Evolutionary conservation across 2,113 vertebrate species (phyloP).

Genomic region (Gobius niger): DNA sequence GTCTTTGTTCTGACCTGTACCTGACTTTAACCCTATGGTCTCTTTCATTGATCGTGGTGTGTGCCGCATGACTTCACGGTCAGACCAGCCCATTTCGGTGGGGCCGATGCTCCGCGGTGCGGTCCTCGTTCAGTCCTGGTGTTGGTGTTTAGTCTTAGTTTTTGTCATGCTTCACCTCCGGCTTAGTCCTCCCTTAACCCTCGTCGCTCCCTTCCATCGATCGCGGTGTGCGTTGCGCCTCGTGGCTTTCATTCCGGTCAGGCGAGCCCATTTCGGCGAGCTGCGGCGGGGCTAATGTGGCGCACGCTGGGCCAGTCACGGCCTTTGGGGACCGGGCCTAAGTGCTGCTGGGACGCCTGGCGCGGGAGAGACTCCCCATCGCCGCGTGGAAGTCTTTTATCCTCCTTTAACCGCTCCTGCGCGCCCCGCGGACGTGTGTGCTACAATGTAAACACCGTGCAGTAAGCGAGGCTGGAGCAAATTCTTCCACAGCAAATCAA

Average conservation of each 20-base stretch:
- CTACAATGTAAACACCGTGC: constrained; percentile 14
- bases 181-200: neutral
- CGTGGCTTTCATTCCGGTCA: constrained; percentile 79
- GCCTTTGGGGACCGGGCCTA: constrained; percentile 77
- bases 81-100: no score
- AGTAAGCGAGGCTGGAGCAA: neutral
- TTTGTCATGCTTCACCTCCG: neutral
- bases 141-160: no score
- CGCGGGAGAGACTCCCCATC: constrained; percentile 65
- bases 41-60: no score
- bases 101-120: no score
- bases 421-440: constrained; percentile 20
- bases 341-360: constrained; percentile 73
- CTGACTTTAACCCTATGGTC: no score
- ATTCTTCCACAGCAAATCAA: neutral
- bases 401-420: constrained; percentile 45
- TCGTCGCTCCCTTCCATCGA: constrained; percentile 78
- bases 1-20: neutral
- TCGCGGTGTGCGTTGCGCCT: constrained; percentile 75
- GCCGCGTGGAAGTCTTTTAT: constrained; percentile 67
- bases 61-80: no score
- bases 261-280: constrained; percentile 77
- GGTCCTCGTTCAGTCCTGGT: neutral
- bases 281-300: constrained; percentile 79
- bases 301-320: constrained; percentile 77